phyloP scores from a whole-genome alignment of 2,888 invertebrate genomes.

The Mythimna loreyi region DNA sequence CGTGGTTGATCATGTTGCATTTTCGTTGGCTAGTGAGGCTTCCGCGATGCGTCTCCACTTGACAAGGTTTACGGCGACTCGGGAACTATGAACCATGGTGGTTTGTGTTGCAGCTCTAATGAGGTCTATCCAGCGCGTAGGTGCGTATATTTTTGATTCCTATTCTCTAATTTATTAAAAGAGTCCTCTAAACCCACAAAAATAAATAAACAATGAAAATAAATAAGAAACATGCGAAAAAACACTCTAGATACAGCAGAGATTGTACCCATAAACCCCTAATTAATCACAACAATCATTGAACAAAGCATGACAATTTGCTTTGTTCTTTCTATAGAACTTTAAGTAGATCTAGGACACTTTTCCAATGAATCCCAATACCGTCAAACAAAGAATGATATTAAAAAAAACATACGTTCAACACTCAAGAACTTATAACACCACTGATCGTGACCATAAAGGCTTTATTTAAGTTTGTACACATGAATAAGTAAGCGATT shows the following conservation, averaged over 20 bases:
- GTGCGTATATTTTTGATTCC: no score
- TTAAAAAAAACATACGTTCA: slow-evolving; percentile 11
- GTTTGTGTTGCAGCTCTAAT: no score
- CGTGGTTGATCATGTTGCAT: no score
- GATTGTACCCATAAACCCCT: neutral
- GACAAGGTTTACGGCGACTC: no score
- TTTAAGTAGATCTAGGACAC: slow-evolving; percentile 21
- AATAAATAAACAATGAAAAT: neutral
- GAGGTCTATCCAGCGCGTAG: no score
- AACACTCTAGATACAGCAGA: neutral
- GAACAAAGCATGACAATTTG: no score
- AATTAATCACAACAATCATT: slow-evolving; percentile 5
- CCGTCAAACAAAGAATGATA: slow-evolving; percentile 20
- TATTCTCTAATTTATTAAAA: no score
- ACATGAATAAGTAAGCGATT: slow-evolving; percentile 66
- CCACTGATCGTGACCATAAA: slow-evolving; percentile 24
- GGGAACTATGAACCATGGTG: no score
- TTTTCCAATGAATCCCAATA: slow-evolving; percentile 3
- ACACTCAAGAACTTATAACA: slow-evolving; percentile 17
- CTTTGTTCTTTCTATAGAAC: no score
- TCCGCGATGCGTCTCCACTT: no score
- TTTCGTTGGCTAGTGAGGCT: no score
- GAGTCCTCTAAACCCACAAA: no score
- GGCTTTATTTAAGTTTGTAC: slow-evolving; percentile 34
- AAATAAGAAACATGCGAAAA: neutral